phyloP scores from a whole-genome alignment of 2,797 vertebrate species.

The Halcyon chelicuti region DNA sequence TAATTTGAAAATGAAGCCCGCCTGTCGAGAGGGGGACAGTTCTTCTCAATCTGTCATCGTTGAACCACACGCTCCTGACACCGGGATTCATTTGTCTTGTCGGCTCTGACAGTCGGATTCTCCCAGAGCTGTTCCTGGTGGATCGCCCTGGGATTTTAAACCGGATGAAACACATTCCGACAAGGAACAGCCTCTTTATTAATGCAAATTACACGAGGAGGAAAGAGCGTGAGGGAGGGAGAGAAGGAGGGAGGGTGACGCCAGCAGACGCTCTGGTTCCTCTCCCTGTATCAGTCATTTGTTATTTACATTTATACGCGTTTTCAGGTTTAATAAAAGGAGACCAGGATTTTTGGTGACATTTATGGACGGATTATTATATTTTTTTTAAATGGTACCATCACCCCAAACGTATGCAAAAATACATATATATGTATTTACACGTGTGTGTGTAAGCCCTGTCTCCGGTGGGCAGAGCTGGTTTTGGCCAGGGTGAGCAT shows the following conservation, averaged over 20 bases:
- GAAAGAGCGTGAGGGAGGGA: conserved; percentile 78
- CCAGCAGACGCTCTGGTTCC: conserved; percentile 86
- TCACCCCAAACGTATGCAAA: conserved; percentile 59
- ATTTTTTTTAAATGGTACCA: neutral
- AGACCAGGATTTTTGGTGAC: conserved; percentile 79
- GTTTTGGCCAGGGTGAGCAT: neutral
- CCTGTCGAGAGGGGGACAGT: conserved; percentile 99
- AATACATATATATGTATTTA: neutral
- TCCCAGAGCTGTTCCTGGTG: conserved; percentile 93
- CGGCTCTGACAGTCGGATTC: conserved; percentile 98
- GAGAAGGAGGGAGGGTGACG: conserved; percentile 78
- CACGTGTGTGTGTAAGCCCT: neutral
- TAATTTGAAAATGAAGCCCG: conserved; percentile 99
- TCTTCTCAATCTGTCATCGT: conserved; percentile 99
- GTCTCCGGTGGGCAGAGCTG: neutral
- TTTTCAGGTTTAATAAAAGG: conserved; percentile 90
- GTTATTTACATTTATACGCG: conserved; percentile 86
- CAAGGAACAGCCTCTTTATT: conserved; percentile 99
- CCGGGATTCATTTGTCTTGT: conserved; percentile 98
- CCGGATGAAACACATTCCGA: conserved; percentile 98
- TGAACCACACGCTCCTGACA: conserved; percentile 95
- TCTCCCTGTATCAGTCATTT: conserved; percentile 88
- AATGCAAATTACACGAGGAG: conserved; percentile 98
- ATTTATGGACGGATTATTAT: conserved; percentile 79
- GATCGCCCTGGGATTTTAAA: conserved; percentile 97